Conservation (phyloP, 1,140 invertebrate species). For the Maniola jurtina region DNA sequence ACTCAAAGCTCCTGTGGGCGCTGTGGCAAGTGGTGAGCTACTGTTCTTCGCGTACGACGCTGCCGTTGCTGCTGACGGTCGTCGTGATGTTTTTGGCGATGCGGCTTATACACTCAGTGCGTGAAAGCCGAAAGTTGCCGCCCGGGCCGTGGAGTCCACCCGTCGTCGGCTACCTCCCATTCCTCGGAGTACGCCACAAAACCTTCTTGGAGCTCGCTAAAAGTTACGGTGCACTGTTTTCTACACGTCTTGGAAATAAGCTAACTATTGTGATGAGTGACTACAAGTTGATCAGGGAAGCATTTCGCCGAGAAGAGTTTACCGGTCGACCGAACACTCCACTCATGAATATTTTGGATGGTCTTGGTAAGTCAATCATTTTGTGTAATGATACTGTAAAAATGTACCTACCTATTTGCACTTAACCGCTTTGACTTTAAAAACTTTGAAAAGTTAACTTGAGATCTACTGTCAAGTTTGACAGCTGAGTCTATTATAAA, state of each 20-base stretch:
- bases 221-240: constrained; percentile 90
- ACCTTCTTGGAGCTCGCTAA: constrained; percentile 86
- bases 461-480: too few relatives aligned
- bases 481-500: too few relatives aligned
- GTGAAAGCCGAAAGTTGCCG: constrained; percentile 82
- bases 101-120: constrained; percentile 80
- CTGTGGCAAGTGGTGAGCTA: constrained; percentile 60
- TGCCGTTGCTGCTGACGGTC: constrained; percentile 79
- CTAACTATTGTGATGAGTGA: constrained; percentile 92
- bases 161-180: constrained; percentile 89
- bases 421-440: too few relatives aligned
- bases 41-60: constrained; percentile 56
- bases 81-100: constrained; percentile 62
- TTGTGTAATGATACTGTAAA: neutral
- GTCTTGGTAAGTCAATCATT: constrained; percentile 87
- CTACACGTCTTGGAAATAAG: constrained; percentile 88
- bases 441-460: too few relatives aligned
- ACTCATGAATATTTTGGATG: constrained; percentile 91
- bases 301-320: constrained; percentile 91
- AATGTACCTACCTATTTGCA: too few relatives aligned
- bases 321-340: constrained; percentile 90
- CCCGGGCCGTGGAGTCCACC: constrained; percentile 93
- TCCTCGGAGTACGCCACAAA: constrained; percentile 89
- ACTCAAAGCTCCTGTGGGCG: constrained; percentile 69
- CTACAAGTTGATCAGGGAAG: constrained; percentile 89